Conservation (phyloP, 2,113 vertebrate species). For the Hypanus sabinus region DNA sequence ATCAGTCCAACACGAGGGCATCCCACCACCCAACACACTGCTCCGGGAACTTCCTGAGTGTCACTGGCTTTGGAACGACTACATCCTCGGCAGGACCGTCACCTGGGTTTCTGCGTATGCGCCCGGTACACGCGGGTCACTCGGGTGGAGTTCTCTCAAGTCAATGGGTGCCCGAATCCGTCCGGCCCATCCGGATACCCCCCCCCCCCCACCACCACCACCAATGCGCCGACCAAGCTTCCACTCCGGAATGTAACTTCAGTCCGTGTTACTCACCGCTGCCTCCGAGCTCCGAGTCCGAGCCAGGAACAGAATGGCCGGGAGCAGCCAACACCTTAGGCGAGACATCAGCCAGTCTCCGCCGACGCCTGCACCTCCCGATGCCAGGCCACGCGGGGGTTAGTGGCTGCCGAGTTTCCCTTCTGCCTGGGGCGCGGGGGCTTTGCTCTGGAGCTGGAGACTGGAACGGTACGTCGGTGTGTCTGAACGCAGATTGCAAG, state of each 20-base stretch:
- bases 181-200: no score
- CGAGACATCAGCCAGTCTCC: neutral
- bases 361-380: no score
- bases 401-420: neutral
- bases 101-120: no score
- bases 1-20: neutral
- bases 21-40: neutral
- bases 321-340: neutral
- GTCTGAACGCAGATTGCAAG: neutral
- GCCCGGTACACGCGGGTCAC: neutral
- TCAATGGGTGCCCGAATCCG: neutral
- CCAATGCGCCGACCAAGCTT: neutral
- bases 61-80: neutral
- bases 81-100: neutral
- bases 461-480: no score
- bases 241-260: neutral
- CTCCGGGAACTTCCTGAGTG: neutral
- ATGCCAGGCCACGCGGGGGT: neutral
- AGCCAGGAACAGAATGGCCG: neutral
- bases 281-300: neutral
- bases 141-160: neutral
- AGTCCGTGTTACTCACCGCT: slow-evolving; percentile 26
- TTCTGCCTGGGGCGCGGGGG: neutral
- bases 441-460: neutral
- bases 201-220: no score